phyloP scores from a whole-genome alignment of 53 echinoderm and acorn worm species.

The Antedon mediterranea region DNA sequence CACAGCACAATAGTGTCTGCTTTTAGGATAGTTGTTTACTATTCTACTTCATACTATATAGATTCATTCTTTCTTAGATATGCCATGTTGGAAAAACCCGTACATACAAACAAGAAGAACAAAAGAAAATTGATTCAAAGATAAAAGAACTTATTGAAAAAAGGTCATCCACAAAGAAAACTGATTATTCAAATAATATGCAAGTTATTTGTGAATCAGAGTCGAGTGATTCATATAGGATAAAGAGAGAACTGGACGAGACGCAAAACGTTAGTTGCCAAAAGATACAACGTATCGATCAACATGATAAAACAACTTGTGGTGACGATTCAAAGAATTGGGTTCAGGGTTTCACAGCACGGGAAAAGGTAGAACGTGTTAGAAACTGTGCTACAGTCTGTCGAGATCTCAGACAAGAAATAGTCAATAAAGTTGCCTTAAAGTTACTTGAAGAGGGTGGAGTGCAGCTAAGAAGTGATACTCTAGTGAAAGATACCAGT shows the following conservation, averaged over 20 bases:
- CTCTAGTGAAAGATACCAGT: too few relatives aligned
- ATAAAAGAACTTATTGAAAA: conserved; percentile 19
- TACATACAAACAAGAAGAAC: conserved; percentile 2
- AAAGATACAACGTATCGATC: background rate
- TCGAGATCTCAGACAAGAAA: conserved; percentile 33
- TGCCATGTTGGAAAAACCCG: conserved; percentile 47
- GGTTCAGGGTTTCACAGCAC: conserved; percentile 54
- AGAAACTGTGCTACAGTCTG: conserved; percentile 61
- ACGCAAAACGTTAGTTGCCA: background rate
- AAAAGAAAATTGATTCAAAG: background rate
- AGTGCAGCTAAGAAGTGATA: background rate
- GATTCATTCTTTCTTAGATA: conserved; percentile 26
- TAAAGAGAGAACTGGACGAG: background rate
- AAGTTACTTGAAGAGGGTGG: conserved; percentile 2
- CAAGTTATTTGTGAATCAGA: background rate
- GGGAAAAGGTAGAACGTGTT: conserved; percentile 47
- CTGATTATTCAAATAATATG: background rate
- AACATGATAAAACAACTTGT: background rate
- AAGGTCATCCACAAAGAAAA: background rate
- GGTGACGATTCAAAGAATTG: conserved; percentile 7
- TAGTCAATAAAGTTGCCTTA: conserved; percentile 9
- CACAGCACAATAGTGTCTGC: too few relatives aligned
- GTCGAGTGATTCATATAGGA: background rate
- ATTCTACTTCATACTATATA: too few relatives aligned
- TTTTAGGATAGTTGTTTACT: too few relatives aligned